phyloP scores from a whole-genome alignment of 2,888 invertebrate species.

The Drosophila leonis region DNA sequence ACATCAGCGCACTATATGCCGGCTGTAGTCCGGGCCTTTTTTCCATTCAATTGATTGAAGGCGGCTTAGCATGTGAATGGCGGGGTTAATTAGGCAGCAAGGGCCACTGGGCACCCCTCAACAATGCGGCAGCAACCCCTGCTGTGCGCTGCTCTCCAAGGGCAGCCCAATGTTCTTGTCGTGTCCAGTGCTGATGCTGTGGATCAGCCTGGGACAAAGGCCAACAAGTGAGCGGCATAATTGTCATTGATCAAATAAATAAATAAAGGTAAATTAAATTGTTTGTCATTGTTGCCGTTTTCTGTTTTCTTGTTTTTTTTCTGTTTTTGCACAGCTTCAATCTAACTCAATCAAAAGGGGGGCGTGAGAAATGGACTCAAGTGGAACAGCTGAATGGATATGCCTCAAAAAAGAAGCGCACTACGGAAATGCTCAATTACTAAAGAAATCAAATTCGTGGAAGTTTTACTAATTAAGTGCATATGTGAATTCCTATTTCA shows the following conservation, averaged over 20 bases:
- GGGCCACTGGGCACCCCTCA: constrained; percentile 27
- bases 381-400: background rate
- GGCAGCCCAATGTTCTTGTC: constrained; percentile 1
- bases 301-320: background rate
- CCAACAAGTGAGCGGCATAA: constrained; percentile 27
- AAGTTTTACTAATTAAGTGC: background rate
- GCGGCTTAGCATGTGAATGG: constrained; percentile 68
- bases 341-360: constrained; percentile 6
- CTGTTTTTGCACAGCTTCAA: background rate
- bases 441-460: background rate
- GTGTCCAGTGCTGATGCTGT: constrained; percentile 32
- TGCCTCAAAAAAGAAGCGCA: background rate
- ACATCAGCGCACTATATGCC: constrained; percentile 16
- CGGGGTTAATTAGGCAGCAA: constrained; percentile 64
- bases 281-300: constrained; percentile 30
- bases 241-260: constrained; percentile 52
- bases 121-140: constrained; percentile 19
- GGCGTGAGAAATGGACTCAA: constrained; percentile 5
- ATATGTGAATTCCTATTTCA: no score
- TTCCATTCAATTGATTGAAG: constrained; percentile 64
- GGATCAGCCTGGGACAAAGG: constrained; percentile 21
- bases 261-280: constrained; percentile 50
- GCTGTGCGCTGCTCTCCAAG: constrained; percentile 12
- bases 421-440: constrained; percentile 7
- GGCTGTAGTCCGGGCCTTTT: constrained; percentile 8